phyloP scores from a whole-genome alignment of 2,797 vertebrate genomes.

The Pristis pectinata region DNA sequence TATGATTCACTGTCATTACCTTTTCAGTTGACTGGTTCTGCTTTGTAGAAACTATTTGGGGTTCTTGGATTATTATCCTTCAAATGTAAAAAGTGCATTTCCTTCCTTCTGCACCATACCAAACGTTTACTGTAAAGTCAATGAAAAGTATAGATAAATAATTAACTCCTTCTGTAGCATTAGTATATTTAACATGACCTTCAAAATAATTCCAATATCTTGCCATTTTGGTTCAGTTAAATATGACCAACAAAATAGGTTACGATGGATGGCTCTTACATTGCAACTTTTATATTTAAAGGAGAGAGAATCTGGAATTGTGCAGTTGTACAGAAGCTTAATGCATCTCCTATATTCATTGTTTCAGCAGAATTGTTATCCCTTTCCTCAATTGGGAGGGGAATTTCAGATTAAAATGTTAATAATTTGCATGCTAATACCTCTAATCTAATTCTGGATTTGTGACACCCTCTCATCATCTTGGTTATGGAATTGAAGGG shows the following conservation, averaged over 20 bases:
- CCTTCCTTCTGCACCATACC: neutral
- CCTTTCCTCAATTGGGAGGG: neutral
- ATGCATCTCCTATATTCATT: neutral
- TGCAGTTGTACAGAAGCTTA: neutral
- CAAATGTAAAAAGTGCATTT: neutral
- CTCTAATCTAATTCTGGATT: neutral
- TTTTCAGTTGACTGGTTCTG: neutral
- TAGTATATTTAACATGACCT: neutral
- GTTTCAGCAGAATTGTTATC: neutral
- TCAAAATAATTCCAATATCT: neutral
- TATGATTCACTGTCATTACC: neutral
- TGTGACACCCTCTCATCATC: neutral
- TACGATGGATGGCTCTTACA: neutral
- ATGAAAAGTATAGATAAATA: neutral
- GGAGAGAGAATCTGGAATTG: neutral
- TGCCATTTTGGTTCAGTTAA: neutral
- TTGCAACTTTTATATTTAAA: neutral
- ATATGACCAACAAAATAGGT: neutral
- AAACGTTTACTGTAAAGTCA: neutral
- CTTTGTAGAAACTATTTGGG: neutral
- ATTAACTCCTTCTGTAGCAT: neutral
- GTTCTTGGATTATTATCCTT: neutral
- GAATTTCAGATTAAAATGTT: neutral
- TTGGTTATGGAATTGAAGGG: neutral
- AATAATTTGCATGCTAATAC: neutral